These are phyloP conservation scores for Amazona vittata DNA, from an alignment of 2,113 vertebrate species.

Conservation along the genomic window DNA sequence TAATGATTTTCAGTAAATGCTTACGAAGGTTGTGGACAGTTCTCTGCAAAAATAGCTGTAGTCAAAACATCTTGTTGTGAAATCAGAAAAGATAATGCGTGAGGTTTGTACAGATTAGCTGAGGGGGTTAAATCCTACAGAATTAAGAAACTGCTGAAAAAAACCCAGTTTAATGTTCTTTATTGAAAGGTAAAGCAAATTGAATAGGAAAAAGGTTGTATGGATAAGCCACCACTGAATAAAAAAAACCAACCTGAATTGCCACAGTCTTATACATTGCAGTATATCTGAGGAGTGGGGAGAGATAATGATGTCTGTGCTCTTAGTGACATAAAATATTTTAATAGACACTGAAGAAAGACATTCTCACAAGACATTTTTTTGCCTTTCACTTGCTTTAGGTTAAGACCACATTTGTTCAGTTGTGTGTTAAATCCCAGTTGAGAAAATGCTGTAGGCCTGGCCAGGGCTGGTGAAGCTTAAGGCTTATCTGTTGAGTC, in stretches of 20 bases:
- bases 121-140: background rate
- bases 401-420: background rate
- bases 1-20: background rate
- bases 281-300: background rate
- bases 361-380: background rate
- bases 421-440: background rate
- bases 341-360: background rate
- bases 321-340: background rate
- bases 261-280: fast-evolving
- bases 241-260: background rate
- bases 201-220: background rate
- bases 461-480: background rate
- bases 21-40: background rate
- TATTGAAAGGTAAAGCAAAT: background rate
- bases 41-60: fast-evolving
- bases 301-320: background rate
- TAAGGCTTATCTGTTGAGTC: background rate
- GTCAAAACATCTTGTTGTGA: background rate
- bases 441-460: background rate
- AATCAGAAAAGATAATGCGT: background rate
- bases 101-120: background rate
- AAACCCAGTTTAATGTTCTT: background rate
- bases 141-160: background rate
- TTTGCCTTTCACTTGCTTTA: background rate
- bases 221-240: background rate